A percentile compares a stretch with the other conserved stretches of the same genome.
Conservation (phyloP, 2,113 vertebrate species). For the Pseudopodoces humilis region DNA sequence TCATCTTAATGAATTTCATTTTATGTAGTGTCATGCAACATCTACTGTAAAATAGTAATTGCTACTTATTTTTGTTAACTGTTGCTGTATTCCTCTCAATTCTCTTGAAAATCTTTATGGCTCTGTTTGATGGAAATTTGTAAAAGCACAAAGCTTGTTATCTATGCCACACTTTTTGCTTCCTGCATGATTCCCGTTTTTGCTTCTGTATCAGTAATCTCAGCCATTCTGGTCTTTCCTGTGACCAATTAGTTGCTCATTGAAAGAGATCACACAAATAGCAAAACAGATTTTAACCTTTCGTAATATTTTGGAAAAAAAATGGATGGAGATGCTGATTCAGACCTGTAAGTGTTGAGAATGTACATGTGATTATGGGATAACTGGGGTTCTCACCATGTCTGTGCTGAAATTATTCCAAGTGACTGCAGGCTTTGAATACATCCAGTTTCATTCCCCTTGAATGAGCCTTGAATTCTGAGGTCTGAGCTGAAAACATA, state of each 20-base stretch:
- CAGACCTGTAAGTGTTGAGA: neutral
- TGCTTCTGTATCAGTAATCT: neutral
- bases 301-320: neutral
- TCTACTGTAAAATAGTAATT: neutral
- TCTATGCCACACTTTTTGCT: neutral
- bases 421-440: neutral
- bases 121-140: neutral
- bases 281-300: neutral
- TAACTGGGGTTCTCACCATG: neutral
- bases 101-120: neutral
- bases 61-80: neutral
- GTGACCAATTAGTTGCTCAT: neutral
- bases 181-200: neutral
- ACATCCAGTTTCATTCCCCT: conserved; percentile 34
- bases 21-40: neutral
- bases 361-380: fast-evolving
- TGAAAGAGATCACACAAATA: neutral
- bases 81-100: neutral
- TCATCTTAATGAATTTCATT: neutral
- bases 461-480: conserved; percentile 36
- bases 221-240: neutral
- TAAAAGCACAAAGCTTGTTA: neutral
- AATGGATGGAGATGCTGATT: neutral
- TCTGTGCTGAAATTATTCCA: neutral
- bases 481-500: conserved; percentile 37